phyloP scores from a whole-genome alignment of 2,113 vertebrate species.

The Cygnus buccinator region DNA sequence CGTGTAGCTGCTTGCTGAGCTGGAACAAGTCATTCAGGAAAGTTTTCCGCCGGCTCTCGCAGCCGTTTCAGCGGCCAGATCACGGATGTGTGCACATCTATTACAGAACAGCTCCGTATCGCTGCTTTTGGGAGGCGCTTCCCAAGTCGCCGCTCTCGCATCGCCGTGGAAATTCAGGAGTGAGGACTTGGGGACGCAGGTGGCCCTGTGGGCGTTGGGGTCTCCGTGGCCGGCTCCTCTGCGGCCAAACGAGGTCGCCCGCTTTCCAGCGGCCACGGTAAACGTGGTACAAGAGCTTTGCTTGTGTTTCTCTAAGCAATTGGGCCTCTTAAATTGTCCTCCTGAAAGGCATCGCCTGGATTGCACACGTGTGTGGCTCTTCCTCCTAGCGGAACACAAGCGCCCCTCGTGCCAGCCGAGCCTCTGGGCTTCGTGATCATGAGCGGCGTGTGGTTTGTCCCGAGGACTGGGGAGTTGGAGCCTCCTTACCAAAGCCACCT shows the following conservation, averaged over 20 bases:
- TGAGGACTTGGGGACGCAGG: too few relatives aligned
- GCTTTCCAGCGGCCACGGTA: not conserved
- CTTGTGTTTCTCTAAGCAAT: slow-evolving; percentile 15
- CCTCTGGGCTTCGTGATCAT: accelerated
- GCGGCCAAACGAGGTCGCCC: not conserved
- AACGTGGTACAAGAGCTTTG: not conserved
- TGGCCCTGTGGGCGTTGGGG: too few relatives aligned
- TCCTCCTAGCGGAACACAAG: slow-evolving; percentile 2
- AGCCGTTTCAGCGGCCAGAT: not conserved
- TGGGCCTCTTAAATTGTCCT: not conserved
- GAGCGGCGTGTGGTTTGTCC: not conserved
- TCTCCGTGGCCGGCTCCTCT: not conserved
- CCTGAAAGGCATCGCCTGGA: slow-evolving; percentile 8
- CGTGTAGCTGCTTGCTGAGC: not conserved
- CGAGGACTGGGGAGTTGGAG: accelerated
- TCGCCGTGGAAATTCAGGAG: accelerated
- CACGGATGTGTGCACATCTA: accelerated
- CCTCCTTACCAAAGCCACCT: not conserved
- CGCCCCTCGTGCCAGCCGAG: not conserved
- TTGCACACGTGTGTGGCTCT: not conserved
- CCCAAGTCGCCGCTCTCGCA: accelerated
- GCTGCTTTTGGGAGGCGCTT: accelerated
- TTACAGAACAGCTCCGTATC: accelerated
- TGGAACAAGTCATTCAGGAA: not conserved
- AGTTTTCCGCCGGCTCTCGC: not conserved